Conservation (phyloP, 2,888 invertebrate genomes). For the Lithophane socia region DNA sequence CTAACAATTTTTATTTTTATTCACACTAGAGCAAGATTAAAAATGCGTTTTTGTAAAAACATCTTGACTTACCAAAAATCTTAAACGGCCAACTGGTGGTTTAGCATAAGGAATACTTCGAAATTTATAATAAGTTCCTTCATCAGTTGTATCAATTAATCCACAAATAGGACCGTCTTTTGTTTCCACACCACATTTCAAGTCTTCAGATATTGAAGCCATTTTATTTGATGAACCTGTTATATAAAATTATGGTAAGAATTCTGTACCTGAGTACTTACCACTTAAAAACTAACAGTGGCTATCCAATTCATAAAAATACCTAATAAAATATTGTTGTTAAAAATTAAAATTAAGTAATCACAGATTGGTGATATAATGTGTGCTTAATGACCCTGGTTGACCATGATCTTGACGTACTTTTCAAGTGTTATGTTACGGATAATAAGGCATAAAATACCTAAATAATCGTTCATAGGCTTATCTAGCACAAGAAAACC, state of each 20-base stretch:
- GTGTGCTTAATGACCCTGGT: constrained; percentile 33
- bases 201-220: constrained; percentile 63
- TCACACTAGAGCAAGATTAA: background rate
- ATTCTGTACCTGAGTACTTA: background rate
- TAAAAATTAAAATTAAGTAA: constrained; percentile 12
- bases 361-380: constrained; percentile 33
- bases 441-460: background rate
- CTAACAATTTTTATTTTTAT: background rate
- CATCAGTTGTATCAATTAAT: constrained; percentile 72
- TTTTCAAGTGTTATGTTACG: constrained; percentile 16
- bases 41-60: background rate
- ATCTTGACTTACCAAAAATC: constrained; percentile 80
- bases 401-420: constrained; percentile 38
- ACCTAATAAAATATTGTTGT: background rate
- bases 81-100: constrained; percentile 80
- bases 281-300: background rate
- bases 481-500: background rate
- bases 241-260: background rate
- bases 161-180: constrained; percentile 82
- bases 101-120: constrained; percentile 84
- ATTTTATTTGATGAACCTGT: constrained; percentile 56
- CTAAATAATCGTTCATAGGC: background rate
- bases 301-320: background rate
- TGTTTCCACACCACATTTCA: constrained; percentile 69
- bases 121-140: constrained; percentile 79